Evolutionary conservation across 2,888 invertebrate genomes (phyloP), one percentile per base, ranked within the genome.

Genomic region (Tiliacea aurago): DNA sequence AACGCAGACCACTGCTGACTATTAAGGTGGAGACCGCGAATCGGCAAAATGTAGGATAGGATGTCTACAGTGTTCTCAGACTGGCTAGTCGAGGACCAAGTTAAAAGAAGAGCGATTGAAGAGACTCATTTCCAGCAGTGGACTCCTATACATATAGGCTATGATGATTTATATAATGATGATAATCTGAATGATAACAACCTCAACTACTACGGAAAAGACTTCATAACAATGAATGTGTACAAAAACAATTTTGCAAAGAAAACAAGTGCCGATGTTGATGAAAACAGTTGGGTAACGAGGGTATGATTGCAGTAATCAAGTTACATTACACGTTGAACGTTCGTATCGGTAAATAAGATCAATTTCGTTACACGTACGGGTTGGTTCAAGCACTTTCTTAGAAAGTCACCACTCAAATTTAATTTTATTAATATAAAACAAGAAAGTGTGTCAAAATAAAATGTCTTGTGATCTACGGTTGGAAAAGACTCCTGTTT

Each of bases 321-420:
- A 84, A 56, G 66, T 63, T 61, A 58, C 53, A 75, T 85, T 86
- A 82, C 37, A 59, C 53, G 45, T 67, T 47, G 72, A 59, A 70
- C 84, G 70, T 49, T 67, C 37, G 51, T 82, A 84, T 84, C 86
- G 66, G 76, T 59, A 84, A 82, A 86, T 79, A 82, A 62, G 85
- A 86, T 86, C 85, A 83, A 83, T 85, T 86, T 77, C 73, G 70
- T 71, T 80, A 76, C 45, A 67, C 62, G 56, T 71, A 61, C 55
- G 58, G 28, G 61, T 67, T 55, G 28, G 61, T 67, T 55, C 7
- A n/a, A 20, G 51, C 51, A 81, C 76, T 81, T 65, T 65, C 59
- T 13, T 59, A 81, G 84, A 81, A 81, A 81, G 84, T 76, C 28
- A 23, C 47, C 63, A n/a, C 18, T 74, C 51, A 51, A 47, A 76